A percentile compares a stretch with the other conserved stretches of the same genome.
Conservation (phyloP, 2,797 vertebrate genomes). For the Enteromius argenteus region DNA sequence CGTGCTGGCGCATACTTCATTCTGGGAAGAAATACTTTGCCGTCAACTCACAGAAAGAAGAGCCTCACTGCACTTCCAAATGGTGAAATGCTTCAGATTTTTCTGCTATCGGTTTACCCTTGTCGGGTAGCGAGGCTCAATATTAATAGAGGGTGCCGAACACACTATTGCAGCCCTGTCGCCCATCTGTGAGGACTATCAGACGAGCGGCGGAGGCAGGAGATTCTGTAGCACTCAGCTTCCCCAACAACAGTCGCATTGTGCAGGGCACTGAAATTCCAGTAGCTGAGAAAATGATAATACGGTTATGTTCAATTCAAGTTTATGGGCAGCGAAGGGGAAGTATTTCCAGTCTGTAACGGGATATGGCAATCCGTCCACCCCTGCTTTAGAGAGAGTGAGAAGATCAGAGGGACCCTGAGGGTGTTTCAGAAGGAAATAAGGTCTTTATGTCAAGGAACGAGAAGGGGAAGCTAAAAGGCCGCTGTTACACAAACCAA, state of each 20-base stretch:
- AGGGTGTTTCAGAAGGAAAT: slow-evolving; percentile 43
- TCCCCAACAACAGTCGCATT: slow-evolving; percentile 73
- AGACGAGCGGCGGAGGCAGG: background rate
- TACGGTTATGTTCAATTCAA: slow-evolving; percentile 58
- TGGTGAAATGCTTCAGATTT: slow-evolving; percentile 60
- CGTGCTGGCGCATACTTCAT: slow-evolving; percentile 55
- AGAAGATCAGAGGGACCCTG: slow-evolving; percentile 34
- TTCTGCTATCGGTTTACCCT: slow-evolving; percentile 62
- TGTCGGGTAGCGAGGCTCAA: slow-evolving; percentile 15
- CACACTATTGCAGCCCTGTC: slow-evolving; percentile 18
- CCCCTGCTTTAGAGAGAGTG: slow-evolving; percentile 34
- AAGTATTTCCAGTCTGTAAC: slow-evolving; percentile 53
- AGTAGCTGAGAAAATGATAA: slow-evolving; percentile 73
- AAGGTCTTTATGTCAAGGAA: slow-evolving; percentile 30
- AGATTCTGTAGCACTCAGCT: slow-evolving; percentile 18
- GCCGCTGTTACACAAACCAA: slow-evolving; percentile 8
- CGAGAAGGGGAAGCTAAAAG: slow-evolving; percentile 17
- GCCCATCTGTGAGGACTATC: slow-evolving; percentile 18
- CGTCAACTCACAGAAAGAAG: slow-evolving; percentile 59
- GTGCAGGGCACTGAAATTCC: slow-evolving; percentile 71
- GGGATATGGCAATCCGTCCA: slow-evolving; percentile 45
- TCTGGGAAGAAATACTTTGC: slow-evolving; percentile 54
- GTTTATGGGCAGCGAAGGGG: slow-evolving; percentile 34
- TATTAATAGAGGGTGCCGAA: slow-evolving; percentile 39
- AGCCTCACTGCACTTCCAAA: slow-evolving; percentile 50